Evolutionary conservation across 2,888 invertebrate species (phyloP).

Genomic region (Gandaritis pyraliata): DNA sequence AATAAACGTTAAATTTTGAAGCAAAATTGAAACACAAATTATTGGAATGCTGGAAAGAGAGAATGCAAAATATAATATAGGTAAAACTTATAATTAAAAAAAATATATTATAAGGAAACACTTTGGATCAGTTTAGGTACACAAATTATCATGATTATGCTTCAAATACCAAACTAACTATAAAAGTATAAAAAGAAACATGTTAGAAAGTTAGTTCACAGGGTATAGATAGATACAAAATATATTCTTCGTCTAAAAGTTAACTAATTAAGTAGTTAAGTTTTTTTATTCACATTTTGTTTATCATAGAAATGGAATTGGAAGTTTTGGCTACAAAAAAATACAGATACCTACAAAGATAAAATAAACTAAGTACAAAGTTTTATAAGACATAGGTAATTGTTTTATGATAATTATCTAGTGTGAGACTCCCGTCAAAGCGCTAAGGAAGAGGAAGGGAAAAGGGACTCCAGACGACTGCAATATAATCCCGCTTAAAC

Average conservation of each 20-base stretch:
- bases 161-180: constrained; percentile 1
- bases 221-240: neutral
- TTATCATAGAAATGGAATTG: neutral
- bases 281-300: neutral
- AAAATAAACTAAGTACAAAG: neutral
- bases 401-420: constrained; percentile 6
- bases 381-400: neutral
- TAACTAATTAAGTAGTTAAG: neutral
- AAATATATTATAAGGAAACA: neutral
- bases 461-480: constrained; percentile 34
- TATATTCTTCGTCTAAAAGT: constrained; percentile 1
- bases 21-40: constrained; percentile 10
- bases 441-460: constrained; percentile 23
- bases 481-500: constrained; percentile 36
- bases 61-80: constrained; percentile 5
- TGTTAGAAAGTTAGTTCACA: neutral
- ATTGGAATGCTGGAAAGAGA: constrained; percentile 26
- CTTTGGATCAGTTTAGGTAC: neutral
- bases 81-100: neutral
- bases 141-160: neutral
- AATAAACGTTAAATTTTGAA: constrained; percentile 15
- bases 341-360: neutral
- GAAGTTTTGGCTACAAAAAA: neutral
- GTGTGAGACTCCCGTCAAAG: constrained; percentile 12
- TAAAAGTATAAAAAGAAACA: constrained; percentile 1